Evolutionary conservation across 2,113 vertebrate genomes (phyloP).

Genomic region (Trachemys scripta): DNA sequence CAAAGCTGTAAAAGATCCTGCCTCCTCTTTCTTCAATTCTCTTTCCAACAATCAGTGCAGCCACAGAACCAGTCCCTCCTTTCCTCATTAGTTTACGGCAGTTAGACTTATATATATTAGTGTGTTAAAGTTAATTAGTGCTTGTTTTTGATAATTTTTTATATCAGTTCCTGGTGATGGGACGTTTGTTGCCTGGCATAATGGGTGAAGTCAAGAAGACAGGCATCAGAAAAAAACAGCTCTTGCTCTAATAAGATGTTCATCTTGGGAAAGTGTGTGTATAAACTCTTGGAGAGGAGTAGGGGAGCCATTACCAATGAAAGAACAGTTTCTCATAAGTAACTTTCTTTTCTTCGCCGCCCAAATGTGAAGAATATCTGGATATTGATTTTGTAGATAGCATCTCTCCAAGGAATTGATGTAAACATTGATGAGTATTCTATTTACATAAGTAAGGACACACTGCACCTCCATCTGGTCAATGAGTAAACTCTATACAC

Average conservation of each 20-base stretch:
- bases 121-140: not conserved
- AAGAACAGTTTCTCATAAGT: not conserved
- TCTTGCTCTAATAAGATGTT: not conserved
- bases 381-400: not conserved
- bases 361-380: not conserved
- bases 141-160: not conserved
- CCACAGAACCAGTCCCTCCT: not conserved
- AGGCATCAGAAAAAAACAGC: not conserved
- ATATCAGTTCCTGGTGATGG: not conserved
- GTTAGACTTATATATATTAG: not conserved
- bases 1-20: not conserved
- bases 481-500: not conserved
- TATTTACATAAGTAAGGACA: not conserved
- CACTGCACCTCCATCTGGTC: not conserved
- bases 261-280: not conserved
- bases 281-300: not conserved
- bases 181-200: not conserved
- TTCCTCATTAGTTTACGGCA: not conserved
- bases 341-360: not conserved
- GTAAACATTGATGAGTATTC: not conserved
- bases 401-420: not conserved
- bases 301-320: not conserved
- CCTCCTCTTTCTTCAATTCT: not conserved
- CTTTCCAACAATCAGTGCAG: not conserved
- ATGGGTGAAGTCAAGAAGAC: not conserved